A percentile compares a stretch with the other conserved stretches of the same genome.
These are phyloP conservation scores for Pseudomyrmex gracilis DNA, from an alignment of 1,140 invertebrate species.

Conservation along the genomic window DNA sequence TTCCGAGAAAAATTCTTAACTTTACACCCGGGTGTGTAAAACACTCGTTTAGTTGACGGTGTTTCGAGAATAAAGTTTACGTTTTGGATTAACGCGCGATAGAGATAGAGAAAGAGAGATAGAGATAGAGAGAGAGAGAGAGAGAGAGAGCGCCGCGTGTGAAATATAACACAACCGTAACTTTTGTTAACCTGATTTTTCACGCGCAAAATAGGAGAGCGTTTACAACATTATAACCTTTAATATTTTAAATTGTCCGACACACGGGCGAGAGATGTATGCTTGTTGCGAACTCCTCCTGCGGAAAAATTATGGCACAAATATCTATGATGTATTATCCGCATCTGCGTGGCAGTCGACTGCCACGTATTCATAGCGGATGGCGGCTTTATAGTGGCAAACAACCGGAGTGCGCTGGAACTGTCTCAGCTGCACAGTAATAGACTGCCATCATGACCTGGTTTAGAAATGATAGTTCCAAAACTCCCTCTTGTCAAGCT, in stretches of 20 bases:
- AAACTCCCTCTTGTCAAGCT: conserved; percentile 55
- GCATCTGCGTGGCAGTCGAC: conserved; percentile 56
- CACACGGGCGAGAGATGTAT: conserved; percentile 39
- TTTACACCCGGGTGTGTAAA: no score
- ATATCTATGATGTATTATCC: conserved; percentile 59
- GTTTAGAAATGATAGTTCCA: conserved; percentile 59
- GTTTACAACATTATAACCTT: conserved; percentile 56
- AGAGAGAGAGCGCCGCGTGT: no score
- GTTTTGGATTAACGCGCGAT: neutral
- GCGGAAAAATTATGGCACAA: conserved; percentile 58
- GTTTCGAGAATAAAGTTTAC: no score
- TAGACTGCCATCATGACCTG: conserved; percentile 61
- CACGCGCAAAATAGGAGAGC: conserved; percentile 15
- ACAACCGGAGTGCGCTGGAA: conserved; percentile 51
- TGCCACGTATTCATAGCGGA: conserved; percentile 51
- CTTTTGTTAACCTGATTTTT: conserved; percentile 22
- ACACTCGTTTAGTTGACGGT: no score
- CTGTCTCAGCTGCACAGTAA: conserved; percentile 57
- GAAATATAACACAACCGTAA: neutral
- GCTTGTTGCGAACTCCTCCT: conserved; percentile 47
- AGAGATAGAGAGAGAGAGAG: no score
- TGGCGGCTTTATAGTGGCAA: conserved; percentile 58
- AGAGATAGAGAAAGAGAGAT: no score
- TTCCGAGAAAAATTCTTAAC: no score
- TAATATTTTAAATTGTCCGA: conserved; percentile 54